phyloP scores from a whole-genome alignment of 2,888 invertebrate genomes.

The Brachypterus glaber region DNA sequence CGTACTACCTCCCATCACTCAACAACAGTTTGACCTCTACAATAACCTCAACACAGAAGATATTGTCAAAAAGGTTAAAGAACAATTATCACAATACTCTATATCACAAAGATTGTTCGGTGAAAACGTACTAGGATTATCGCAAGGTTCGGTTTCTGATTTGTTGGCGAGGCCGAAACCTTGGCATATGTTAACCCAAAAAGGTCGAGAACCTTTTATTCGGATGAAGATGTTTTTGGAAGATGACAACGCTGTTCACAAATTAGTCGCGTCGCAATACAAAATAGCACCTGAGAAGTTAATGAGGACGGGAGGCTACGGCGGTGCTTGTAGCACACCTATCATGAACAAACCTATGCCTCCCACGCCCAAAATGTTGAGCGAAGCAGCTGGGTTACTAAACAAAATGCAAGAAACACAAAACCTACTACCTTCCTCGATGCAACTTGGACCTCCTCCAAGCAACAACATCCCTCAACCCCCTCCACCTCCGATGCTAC shows the following conservation, averaged over 20 bases:
- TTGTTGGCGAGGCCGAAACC: conserved; percentile 94
- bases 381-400: conserved; percentile 54
- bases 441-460: conserved; percentile 41
- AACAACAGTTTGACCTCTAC: conserved; percentile 97
- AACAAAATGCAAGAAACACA: conserved; percentile 62
- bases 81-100: conserved; percentile 88
- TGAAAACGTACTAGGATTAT: conserved; percentile 92
- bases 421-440: conserved; percentile 48
- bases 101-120: conserved; percentile 98
- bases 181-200: conserved; percentile 98
- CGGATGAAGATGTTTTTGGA: conserved; percentile 97
- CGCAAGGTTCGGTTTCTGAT: conserved; percentile 96
- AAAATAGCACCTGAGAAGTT: conserved; percentile 96
- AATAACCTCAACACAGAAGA: conserved; percentile 97
- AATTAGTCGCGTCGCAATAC: conserved; percentile 92
- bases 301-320: conserved; percentile 92
- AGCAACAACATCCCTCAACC: conserved; percentile 39
- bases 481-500: conserved; percentile 52
- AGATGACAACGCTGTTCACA: conserved; percentile 91
- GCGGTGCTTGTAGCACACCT: conserved; percentile 48
- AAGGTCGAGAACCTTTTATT: conserved; percentile 93
- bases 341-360: conserved; percentile 61
- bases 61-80: conserved; percentile 92
- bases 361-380: conserved; percentile 68
- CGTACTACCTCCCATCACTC: conserved; percentile 94